Base-by-base conservation (phyloP, 1,140 invertebrate genomes). In the Diploscapter pachys region DNA sequence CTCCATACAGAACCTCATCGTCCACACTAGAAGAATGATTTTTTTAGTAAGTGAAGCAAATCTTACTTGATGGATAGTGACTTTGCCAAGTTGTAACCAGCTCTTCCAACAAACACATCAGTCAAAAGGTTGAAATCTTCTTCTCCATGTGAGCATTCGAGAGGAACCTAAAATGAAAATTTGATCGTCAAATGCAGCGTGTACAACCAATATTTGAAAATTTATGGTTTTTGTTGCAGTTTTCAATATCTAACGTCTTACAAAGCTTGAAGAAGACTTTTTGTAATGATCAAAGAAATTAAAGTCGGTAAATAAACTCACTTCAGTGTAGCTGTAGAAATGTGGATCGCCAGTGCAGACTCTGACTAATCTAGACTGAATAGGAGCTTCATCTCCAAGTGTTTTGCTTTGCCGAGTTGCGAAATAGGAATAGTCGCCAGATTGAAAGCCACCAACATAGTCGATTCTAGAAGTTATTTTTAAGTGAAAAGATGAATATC, bases 331-430 rank as follows among this genome's bases (percentile, higher is more conserved):
- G 56, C 78, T 80, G 68, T 83, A 81, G 57, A 83, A 85, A 31
- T 83, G 73, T n/a, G 73, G 53, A 70, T 85, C 83, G 56, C 83
- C 77, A 3, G 75, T 82, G 63, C 84, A 84, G 4, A 84, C 74
- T 31, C 82, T 72, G 31, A 80, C 61, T 13, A 84, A 62, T 63
- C 85, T 82, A 2, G 83, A 85, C 63, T 66, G 80, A 73, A 70
- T 81, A 71, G 5, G 48, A 48, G 70, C 73, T 71, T 74, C 79
- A 53, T 77, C 63, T 3, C 67, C 62, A 3, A 73, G 73, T 50
- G 81, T 80, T 73, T 85, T 83, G 0, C 82, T 79, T 59, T 84
- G 83, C 11, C 82, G 64, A 4, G 83, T 84, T n/a, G 81, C 84
- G 69, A 84, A 84, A 67, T 84, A 84, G 13, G 81, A 82, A 68